Conservation (phyloP, 2,888 invertebrate genomes). For the Athalia circularis region DNA sequence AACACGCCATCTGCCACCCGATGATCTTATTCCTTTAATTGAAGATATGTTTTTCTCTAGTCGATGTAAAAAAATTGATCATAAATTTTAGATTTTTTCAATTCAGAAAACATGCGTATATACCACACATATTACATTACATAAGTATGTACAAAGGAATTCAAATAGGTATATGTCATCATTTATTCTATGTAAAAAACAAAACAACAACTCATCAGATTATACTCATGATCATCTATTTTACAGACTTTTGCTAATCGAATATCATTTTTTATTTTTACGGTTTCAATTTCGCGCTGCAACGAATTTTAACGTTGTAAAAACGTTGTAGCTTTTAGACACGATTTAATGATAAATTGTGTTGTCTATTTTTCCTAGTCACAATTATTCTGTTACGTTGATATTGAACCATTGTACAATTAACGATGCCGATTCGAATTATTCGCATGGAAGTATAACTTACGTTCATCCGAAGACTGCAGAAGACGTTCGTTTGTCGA, state of each 20-base stretch:
- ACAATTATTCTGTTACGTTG: constrained; percentile 2
- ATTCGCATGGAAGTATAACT: background rate
- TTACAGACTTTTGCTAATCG: constrained; percentile 12
- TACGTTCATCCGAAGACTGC: background rate
- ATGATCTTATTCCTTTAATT: constrained; percentile 22
- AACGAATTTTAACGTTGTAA: background rate
- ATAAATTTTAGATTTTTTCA: no score
- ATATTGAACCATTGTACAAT: constrained; percentile 20
- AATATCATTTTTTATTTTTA: constrained; percentile 1
- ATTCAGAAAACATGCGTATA: no score
- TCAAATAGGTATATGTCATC: no score
- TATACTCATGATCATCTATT: constrained; percentile 9
- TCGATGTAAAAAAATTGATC: background rate
- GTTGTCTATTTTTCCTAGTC: background rate
- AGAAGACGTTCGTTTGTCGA: constrained; percentile 16
- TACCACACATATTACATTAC: no score
- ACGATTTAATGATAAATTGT: no score
- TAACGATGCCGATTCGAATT: constrained; percentile 3
- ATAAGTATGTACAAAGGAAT: no score
- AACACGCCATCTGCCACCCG: background rate
- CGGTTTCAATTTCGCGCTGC: background rate
- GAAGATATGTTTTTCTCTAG: background rate
- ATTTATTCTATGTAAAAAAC: background rate
- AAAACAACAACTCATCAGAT: constrained; percentile 10
- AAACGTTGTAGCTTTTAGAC: no score